Percentiles rank a stretch among this genome's conserved stretches.
phyloP scores from a whole-genome alignment of 2,797 vertebrate genomes.

The Odontamblyopus rebecca region DNA sequence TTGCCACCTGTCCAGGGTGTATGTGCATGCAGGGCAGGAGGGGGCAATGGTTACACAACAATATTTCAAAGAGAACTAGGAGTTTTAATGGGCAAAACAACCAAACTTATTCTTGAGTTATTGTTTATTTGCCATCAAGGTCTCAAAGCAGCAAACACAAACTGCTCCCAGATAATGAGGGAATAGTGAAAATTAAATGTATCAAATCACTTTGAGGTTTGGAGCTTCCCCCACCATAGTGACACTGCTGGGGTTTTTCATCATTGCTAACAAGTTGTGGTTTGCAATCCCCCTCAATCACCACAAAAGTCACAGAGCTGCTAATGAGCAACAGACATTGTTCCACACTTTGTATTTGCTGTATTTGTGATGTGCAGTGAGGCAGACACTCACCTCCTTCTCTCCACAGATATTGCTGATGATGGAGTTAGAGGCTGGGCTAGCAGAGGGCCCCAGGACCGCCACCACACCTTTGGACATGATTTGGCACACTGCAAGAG shows the following conservation, averaged over 20 bases:
- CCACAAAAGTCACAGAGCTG: conserved; percentile 20
- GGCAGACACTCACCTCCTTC: conserved; percentile 88
- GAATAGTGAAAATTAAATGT: conserved; percentile 32
- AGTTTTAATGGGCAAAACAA: conserved; percentile 14
- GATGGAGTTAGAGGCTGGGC: conserved; percentile 97
- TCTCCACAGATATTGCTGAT: conserved; percentile 99
- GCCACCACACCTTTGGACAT: conserved; percentile 97
- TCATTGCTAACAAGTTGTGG: conserved; percentile 34
- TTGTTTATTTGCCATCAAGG: conserved; percentile 9
- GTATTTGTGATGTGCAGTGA: conserved; percentile 10
- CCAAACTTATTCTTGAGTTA: conserved; percentile 3
- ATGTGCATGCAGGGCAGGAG: not conserved
- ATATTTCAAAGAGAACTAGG: conserved; percentile 8
- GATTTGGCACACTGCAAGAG: conserved; percentile 93
- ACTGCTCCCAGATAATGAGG: conserved; percentile 40
- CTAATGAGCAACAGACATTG: conserved; percentile 43
- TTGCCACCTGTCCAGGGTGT: not conserved
- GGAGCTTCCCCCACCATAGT: conserved; percentile 16
- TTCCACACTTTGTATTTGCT: conserved; percentile 12
- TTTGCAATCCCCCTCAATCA: conserved; percentile 25
- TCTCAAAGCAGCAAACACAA: conserved; percentile 16
- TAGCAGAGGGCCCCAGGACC: conserved; percentile 94
- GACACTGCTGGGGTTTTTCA: conserved; percentile 40
- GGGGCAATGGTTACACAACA: not conserved
- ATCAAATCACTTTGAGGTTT: conserved; percentile 35